Evolutionary conservation across 2,888 invertebrate genomes (phyloP), one percentile per base, ranked within the genome.

Genomic region (Carabus problematicus): DNA sequence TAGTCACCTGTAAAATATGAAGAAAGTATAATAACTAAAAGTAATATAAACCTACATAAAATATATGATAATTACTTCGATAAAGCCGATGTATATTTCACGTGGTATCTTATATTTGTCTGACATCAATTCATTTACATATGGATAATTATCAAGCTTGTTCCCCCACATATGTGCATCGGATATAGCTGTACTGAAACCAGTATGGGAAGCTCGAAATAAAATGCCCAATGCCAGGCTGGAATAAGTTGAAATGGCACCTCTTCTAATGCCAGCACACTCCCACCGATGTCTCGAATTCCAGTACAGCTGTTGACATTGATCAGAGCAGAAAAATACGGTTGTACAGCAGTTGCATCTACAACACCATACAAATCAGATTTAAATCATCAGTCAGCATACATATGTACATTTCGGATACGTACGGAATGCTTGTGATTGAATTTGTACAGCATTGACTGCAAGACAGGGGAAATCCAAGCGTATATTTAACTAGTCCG

Each of bases 141-240:
- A 62, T 18, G 61, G 45, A 47, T 62, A 47, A 19, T 62, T 62
- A 4, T 47, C 29, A 12, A 19, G 47, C 3, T 29, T 19, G 9
- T 62, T 47, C 12, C 29, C 47, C 16, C 12, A 62, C n/a, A 47
- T 7, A 7, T 19, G 11, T 29, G 6, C 14, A 45, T 62, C 61
- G 4, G 18, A 11, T n/a, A 62, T 19, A 11, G 8, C 12, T 14
- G 49, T 62, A 8, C 47, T 45, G n/a, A 62, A 62, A 3, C 29
- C 47, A 7, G 16, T 47, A 7, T 29, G 47, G 7, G 61, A 47
- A 1, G 61, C 61, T 8, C 12, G n/a, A 7, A 62, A 62, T 18
- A 62, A 11, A 18, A 47, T 12, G 18, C 18, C 12, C 39, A 62
- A 47, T 7, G 12, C 11, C 12, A 29, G n/a, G 11, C 11, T 18